Percentiles rank a stretch among this genome's conserved stretches.
phyloP scores from a whole-genome alignment of 1,140 invertebrate genomes.

The Centruroides vittatus region DNA sequence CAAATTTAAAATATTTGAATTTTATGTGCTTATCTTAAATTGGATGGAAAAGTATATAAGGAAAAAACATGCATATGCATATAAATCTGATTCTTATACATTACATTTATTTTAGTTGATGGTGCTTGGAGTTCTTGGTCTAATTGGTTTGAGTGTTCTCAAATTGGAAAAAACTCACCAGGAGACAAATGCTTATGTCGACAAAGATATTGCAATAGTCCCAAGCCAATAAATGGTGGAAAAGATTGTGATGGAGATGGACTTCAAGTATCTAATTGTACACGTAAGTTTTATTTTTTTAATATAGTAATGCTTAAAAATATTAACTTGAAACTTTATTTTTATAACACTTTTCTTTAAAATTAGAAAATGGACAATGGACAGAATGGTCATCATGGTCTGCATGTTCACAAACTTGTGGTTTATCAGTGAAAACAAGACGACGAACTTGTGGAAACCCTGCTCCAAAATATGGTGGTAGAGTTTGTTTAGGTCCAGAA shows the following conservation, averaged over 20 bases:
- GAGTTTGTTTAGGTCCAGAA: conserved; percentile 26
- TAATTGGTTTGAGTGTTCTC: conserved; percentile 44
- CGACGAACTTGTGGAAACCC: conserved; percentile 25
- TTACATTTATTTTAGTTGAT: conserved; percentile 32
- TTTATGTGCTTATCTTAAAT: too few species aligned
- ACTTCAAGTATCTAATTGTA: conserved; percentile 36
- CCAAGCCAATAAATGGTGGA: conserved; percentile 62
- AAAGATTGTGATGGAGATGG: conserved; percentile 29
- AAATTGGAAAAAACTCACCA: conserved; percentile 20
- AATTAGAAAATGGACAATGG: conserved; percentile 28
- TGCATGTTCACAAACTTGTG: conserved; percentile 36
- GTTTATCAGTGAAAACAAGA: conserved; percentile 41
- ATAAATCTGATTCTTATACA: too few species aligned
- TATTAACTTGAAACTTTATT: not conserved
- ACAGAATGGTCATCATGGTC: conserved; percentile 32
- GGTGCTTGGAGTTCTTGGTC: conserved; percentile 63
- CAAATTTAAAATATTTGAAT: too few species aligned
- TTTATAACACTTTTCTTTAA: not conserved
- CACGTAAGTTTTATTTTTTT: conserved; percentile 16
- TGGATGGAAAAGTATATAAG: too few species aligned
- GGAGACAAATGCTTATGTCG: conserved; percentile 59
- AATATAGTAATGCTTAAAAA: not conserved
- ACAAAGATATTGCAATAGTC: conserved; percentile 62
- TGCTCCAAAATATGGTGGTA: conserved; percentile 28
- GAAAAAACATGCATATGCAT: too few species aligned